Conservation (phyloP, 2,113 vertebrate genomes). For the Psammodynastes pulverulentus region DNA sequence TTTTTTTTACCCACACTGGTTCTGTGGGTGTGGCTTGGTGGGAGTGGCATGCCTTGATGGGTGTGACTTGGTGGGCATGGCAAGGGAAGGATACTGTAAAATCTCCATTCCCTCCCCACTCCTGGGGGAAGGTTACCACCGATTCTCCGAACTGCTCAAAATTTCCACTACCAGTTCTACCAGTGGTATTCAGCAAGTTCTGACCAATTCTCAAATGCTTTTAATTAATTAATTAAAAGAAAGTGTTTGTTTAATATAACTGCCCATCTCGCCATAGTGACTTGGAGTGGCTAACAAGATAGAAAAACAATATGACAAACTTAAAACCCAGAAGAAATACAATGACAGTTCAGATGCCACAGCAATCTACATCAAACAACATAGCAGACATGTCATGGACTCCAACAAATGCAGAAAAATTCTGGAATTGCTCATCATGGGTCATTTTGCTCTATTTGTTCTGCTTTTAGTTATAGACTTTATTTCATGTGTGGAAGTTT, state of each 20-base stretch:
- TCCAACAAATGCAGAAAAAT: background rate
- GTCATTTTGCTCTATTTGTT: background rate
- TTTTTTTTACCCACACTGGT: too few species aligned
- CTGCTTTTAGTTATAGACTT: background rate
- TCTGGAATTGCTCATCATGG: background rate
- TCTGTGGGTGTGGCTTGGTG: too few species aligned
- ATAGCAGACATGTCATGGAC: background rate
- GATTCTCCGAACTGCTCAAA: too few species aligned
- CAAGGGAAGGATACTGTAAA: too few species aligned
- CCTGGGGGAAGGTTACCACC: too few species aligned
- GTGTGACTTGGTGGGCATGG: too few species aligned
- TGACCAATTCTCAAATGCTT: background rate
- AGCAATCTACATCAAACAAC: background rate
- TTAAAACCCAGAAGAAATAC: background rate
- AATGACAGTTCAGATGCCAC: background rate
- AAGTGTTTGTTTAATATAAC: background rate
- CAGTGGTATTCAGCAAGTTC: too few species aligned
- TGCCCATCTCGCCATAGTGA: background rate
- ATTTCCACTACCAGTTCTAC: too few species aligned
- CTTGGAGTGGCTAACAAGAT: background rate
- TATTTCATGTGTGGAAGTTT: slow-evolving; percentile 8
- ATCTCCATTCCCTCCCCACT: too few species aligned
- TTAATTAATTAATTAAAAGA: background rate
- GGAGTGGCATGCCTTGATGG: too few species aligned
- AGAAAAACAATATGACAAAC: background rate